Conservation (phyloP, 2,888 invertebrate species). For the Hirtodrosophila alboralis region DNA sequence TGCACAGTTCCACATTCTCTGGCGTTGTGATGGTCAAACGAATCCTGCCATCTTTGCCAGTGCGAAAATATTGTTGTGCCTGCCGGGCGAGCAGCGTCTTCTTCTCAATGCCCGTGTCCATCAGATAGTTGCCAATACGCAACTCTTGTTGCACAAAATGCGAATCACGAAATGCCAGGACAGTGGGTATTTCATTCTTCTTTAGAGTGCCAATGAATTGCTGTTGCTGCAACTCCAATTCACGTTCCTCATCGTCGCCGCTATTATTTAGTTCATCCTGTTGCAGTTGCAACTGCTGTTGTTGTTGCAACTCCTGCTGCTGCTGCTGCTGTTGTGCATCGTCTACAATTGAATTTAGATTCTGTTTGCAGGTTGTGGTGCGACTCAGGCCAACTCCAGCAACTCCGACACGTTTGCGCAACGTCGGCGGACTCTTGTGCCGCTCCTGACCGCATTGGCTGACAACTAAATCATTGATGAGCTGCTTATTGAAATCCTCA, state of each 20-base stretch:
- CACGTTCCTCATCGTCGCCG: conserved; percentile 38
- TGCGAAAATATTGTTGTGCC: conserved; percentile 58
- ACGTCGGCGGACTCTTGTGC: conserved; percentile 57
- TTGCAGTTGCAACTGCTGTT: conserved; percentile 11
- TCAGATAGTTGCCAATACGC: conserved; percentile 83
- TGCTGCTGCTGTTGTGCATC: conserved; percentile 32
- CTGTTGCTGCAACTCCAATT: conserved; percentile 11
- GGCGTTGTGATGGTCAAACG: conserved; percentile 83
- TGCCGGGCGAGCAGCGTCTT: conserved; percentile 70
- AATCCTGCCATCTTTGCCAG: conserved; percentile 72
- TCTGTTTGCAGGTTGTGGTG: conserved; percentile 81
- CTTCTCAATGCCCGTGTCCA: conserved; percentile 84
- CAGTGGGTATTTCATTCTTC: conserved; percentile 84
- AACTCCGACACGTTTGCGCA: conserved; percentile 22
- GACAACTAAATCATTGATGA: conserved; percentile 70
- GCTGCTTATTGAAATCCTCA: conserved; percentile 83
- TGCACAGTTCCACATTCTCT: conserved; percentile 81
- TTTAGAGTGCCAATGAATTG: conserved; percentile 66
- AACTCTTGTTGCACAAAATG: conserved; percentile 84
- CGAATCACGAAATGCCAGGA: conserved; percentile 82
- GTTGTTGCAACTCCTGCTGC: no score
- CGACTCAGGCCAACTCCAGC: conserved; percentile 67
- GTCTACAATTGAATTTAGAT: conserved; percentile 73
- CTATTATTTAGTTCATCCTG: conserved; percentile 33
- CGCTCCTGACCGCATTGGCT: conserved; percentile 63